Conservation (phyloP, 2,797 vertebrate genomes). For the Cossypha niveicapilla region DNA sequence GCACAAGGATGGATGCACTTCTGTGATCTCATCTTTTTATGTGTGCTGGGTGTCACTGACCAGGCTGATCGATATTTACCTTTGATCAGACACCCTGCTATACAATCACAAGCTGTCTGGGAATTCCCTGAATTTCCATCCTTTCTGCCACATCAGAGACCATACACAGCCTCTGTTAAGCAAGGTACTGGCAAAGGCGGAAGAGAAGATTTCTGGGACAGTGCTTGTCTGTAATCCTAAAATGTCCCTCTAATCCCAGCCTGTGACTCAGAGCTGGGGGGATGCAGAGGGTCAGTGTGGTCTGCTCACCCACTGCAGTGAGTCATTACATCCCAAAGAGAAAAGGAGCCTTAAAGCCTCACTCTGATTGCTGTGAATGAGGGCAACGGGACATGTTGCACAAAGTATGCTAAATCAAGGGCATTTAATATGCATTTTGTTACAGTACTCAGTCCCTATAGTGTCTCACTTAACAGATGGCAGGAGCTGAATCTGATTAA, state of each 20-base stretch:
- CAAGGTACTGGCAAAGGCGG: not conserved
- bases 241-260: not conserved
- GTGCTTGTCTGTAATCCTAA: not conserved
- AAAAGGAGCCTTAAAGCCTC: not conserved
- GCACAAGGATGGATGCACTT: not conserved
- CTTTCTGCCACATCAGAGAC: not conserved
- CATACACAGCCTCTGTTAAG: not conserved
- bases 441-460: not conserved
- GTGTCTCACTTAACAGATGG: conserved; percentile 2
- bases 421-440: not conserved
- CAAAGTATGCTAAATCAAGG: not conserved
- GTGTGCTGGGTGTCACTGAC: not conserved
- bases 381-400: not conserved
- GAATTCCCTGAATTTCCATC: not conserved
- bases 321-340: not conserved
- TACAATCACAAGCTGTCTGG: fast-evolving
- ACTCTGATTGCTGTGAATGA: not conserved
- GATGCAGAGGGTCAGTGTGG: not conserved
- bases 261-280: not conserved
- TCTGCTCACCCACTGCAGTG: not conserved
- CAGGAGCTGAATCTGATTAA: conserved; percentile 13
- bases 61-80: not conserved
- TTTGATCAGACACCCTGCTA: not conserved
- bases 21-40: not conserved
- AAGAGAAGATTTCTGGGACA: conserved; percentile 3